A percentile compares a stretch with the other conserved stretches of the same genome.
Conservation (phyloP, 1,140 invertebrate genomes). For the Rhagoletis zephyria region DNA sequence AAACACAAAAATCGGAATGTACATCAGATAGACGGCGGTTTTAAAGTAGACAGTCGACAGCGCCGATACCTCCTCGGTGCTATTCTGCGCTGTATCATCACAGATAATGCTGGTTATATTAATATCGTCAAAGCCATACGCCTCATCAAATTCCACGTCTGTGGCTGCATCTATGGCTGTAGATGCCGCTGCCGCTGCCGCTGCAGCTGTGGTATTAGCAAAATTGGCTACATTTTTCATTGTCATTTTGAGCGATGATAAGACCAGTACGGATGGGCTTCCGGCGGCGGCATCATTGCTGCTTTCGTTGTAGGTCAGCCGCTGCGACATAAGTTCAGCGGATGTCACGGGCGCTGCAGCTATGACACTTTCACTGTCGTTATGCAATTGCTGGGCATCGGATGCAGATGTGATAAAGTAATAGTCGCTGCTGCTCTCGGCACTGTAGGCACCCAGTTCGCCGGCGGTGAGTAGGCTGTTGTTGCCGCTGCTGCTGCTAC, state of each 20-base stretch:
- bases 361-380: constrained; percentile 13
- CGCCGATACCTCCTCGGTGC: constrained; percentile 60
- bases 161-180: no score
- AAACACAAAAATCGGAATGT: constrained; percentile 82
- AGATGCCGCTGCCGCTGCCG: neutral
- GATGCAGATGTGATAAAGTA: constrained; percentile 55
- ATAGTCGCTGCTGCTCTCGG: constrained; percentile 27
- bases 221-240: constrained; percentile 53
- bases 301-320: constrained; percentile 4
- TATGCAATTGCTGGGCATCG: constrained; percentile 51
- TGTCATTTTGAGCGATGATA: constrained; percentile 11
- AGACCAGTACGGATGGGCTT: neutral
- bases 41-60: constrained; percentile 76
- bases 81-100: constrained; percentile 9
- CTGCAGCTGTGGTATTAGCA: neutral
- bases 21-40: constrained; percentile 81
- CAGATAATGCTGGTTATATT: constrained; percentile 14
- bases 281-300: neutral
- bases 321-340: neutral
- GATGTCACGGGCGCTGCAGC: neutral
- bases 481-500: neutral
- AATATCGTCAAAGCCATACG: neutral
- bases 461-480: neutral
- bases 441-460: neutral
- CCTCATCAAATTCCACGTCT: neutral